Evolutionary conservation across 2,113 vertebrate genomes (phyloP), one percentile per base, ranked within the genome.

Genomic region (Litocranius walleri): DNA sequence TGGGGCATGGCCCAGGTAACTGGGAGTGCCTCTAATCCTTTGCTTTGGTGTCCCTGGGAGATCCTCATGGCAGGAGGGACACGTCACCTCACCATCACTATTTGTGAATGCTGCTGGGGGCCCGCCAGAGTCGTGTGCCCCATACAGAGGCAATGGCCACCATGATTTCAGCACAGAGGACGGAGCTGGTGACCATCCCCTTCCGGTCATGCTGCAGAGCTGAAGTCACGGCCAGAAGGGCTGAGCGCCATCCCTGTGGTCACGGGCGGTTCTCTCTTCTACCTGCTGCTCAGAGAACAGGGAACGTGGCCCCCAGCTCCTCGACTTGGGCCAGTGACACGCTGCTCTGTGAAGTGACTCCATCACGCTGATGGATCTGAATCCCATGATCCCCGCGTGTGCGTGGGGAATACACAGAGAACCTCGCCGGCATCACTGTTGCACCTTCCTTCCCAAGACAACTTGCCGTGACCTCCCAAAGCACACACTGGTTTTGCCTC

Each of bases 321-420:
- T 10, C 17, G 0, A 3, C n/a, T 2, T 0, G 1, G 59, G 86
- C 21, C 36, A 1, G 11, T 14, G 1, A 2, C 4, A 0, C 0
- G 2, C 1, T 17, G 15, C 30, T 62, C 11, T 15, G 48, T 84
- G 64, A 3, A 3, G 7, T 6, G 57, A n/a, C 19, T 21, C 78
- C 30, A 4, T 21, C 45, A 14, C 0, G 19, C 30, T 4, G 30
- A 25, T 25, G 19, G 3, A 25, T 54, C 33, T 36, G 81, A 56
- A 25, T 25, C 50, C 52, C 52, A 1, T 4, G 21, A 5, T 5
- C 33, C 12, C 21, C 0, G 7, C 0, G 0, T 9, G 52, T 54
- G n/a, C 40, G 14, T 15, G 81, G 81, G 81, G 48, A 23, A 33
- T 13, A n/a, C 80, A 23, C 45, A 11, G 78, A 81, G 45, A 17